Evolutionary conservation across 2,113 vertebrate genomes (phyloP).

Genomic region (Trichechus manatus): DNA sequence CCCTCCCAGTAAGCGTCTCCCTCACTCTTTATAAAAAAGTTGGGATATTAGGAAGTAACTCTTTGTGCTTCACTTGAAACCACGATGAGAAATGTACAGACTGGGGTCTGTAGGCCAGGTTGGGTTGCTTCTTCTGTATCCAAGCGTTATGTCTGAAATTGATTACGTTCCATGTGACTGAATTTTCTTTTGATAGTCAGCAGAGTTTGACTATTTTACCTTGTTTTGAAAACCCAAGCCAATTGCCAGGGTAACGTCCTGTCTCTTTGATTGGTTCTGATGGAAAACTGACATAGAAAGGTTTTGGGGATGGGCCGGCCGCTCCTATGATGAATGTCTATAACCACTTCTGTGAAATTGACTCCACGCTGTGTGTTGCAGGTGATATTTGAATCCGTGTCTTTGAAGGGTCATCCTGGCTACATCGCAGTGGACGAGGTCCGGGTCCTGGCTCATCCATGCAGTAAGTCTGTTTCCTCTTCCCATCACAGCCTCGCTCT

Average conservation of each 20-base stretch:
- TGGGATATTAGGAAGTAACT: neutral
- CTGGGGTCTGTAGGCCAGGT: neutral
- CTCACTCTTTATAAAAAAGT: neutral
- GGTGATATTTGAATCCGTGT: conserved; percentile 98
- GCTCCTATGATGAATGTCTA: neutral
- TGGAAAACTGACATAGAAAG: neutral
- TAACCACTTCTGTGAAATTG: conserved; percentile 32
- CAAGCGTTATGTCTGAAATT: conserved; percentile 59
- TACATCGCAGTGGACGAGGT: conserved; percentile 98
- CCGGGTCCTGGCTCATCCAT: conserved; percentile 96
- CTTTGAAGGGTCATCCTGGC: conserved; percentile 95
- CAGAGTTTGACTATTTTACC: neutral
- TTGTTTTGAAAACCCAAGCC: conserved; percentile 53
- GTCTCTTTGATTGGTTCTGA: neutral
- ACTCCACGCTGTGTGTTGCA: conserved; percentile 85
- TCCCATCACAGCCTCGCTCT: neutral
- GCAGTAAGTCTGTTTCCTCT: conserved; percentile 91
- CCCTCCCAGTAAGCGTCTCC: neutral
- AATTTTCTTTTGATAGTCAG: neutral
- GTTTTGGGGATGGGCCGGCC: neutral
- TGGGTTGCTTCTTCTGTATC: neutral
- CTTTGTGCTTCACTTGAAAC: conserved; percentile 15
- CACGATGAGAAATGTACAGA: neutral
- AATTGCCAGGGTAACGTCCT: fast-evolving
- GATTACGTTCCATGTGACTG: conserved; percentile 18